Conservation (phyloP, 2,888 invertebrate genomes). For the Meghimatium bilineatum region DNA sequence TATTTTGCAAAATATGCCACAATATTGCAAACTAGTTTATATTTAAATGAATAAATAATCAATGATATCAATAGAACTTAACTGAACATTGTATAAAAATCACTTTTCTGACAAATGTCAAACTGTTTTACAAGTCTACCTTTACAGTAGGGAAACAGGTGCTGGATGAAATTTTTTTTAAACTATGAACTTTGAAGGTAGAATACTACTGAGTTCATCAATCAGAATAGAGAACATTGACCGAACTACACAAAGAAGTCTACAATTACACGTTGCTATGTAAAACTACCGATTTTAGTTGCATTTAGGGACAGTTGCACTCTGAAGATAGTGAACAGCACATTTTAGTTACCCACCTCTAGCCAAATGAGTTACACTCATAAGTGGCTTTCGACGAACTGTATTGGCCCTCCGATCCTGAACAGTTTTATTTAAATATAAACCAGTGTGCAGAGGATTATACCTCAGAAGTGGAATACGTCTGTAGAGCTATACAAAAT, state of each 20-base stretch:
- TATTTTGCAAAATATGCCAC: no score
- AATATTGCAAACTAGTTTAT: no score
- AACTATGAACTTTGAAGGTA: not conserved
- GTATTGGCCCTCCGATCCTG: constrained; percentile 37
- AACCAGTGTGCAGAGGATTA: not conserved
- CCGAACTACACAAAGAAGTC: no score
- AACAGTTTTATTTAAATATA: constrained; percentile 36
- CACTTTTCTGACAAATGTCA: no score
- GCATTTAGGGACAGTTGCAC: not conserved
- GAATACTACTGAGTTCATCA: not conserved
- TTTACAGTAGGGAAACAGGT: not conserved
- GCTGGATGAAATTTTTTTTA: not conserved
- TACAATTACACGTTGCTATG: no score
- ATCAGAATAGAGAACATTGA: not conserved
- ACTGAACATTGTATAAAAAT: no score
- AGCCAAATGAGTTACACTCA: not conserved
- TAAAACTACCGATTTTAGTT: no score
- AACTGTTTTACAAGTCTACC: not conserved
- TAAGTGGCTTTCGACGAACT: not conserved
- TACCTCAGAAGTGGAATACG: constrained; percentile 23
- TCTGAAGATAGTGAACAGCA: not conserved
- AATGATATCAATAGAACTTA: no score
- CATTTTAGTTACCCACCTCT: constrained; percentile 6
- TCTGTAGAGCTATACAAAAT: constrained; percentile 12
- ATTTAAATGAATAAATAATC: no score